These are phyloP conservation scores for Otolemur crassicaudatus DNA, from an alignment of 2,797 vertebrate genomes.

Conservation along the genomic window DNA sequence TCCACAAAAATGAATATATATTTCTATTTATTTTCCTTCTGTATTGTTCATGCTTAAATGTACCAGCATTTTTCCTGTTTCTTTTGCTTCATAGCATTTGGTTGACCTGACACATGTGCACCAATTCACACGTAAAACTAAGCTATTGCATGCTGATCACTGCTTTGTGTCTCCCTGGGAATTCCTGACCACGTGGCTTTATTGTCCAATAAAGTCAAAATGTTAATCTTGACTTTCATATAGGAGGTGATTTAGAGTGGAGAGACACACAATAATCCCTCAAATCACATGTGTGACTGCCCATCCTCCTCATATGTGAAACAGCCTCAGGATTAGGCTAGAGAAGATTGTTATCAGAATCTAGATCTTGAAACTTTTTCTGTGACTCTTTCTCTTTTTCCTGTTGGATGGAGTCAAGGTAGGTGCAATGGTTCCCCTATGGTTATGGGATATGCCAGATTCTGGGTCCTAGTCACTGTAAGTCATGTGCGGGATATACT, in stretches of 20 bases:
- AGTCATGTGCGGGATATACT: neutral
- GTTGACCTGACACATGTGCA: neutral
- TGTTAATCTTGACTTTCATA: neutral
- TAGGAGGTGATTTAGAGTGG: neutral
- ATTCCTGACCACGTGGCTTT: neutral
- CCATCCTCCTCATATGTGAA: neutral
- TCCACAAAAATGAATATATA: neutral
- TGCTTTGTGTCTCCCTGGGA: neutral
- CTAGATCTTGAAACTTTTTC: constrained; percentile 8
- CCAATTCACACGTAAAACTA: neutral
- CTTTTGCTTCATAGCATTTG: neutral
- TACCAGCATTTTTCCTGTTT: neutral
- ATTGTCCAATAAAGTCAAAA: neutral
- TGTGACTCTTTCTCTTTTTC: neutral
- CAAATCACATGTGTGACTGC: neutral
- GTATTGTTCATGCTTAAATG: neutral
- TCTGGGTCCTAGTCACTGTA: neutral
- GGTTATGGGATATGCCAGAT: neutral
- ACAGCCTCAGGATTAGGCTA: neutral
- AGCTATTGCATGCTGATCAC: neutral
- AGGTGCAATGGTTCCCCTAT: neutral
- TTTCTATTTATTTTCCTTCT: neutral
- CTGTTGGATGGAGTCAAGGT: neutral
- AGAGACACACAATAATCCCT: neutral
- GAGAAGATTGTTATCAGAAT: neutral